A percentile compares a stretch with the other conserved stretches of the same genome.
Conservation (phyloP, 2,113 vertebrate species). For the Lota lota region DNA sequence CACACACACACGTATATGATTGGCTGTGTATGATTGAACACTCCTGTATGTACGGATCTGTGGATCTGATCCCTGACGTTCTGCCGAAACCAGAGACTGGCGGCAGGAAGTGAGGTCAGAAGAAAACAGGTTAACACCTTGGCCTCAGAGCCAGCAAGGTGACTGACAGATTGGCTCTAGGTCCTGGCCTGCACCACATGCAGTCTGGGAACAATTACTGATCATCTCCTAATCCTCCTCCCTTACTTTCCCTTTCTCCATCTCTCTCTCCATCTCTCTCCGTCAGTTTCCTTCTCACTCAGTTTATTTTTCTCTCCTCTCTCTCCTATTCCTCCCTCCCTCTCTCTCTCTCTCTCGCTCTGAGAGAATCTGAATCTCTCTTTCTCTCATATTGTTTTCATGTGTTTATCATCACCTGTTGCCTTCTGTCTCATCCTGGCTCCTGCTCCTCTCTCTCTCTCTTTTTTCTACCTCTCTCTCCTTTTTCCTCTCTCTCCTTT, state of each 20-base stretch:
- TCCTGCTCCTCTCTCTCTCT: no score
- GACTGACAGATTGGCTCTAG: conserved; percentile 51
- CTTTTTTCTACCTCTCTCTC: no score
- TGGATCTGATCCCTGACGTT: not conserved
- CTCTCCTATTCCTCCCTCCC: no score
- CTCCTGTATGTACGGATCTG: not conserved
- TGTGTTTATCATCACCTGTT: no score
- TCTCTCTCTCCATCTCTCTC: not conserved
- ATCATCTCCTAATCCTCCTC: conserved; percentile 13
- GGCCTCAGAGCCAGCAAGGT: conserved; percentile 1
- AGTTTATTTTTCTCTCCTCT: no score
- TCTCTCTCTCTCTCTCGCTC: no score
- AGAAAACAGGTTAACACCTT: not conserved
- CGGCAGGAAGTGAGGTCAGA: not conserved
- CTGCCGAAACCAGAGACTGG: not conserved
- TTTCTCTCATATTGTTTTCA: no score
- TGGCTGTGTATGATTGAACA: not conserved
- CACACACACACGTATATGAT: not conserved
- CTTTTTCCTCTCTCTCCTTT: no score
- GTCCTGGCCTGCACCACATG: conserved; percentile 35
- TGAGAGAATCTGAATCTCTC: no score
- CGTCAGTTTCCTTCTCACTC: no score
- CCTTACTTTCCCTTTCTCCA: conserved; percentile 2
- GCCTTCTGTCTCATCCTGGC: no score
- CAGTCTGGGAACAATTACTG: conserved; percentile 55